Conservation (phyloP, 2,113 vertebrate species). For the Vulpes vulpes region DNA sequence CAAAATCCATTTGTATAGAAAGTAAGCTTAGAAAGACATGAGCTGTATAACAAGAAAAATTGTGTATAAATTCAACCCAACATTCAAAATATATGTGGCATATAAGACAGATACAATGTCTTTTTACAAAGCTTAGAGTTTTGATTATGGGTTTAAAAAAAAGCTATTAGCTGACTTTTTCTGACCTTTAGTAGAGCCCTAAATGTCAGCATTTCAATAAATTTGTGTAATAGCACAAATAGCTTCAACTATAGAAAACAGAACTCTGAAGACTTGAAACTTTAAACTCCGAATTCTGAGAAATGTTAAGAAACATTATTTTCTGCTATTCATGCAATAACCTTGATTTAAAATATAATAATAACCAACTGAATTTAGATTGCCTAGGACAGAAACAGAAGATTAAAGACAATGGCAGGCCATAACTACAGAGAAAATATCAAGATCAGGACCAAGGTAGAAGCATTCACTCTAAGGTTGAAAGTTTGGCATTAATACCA, state of each 20-base stretch:
- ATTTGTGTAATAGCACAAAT: background rate
- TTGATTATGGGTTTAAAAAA: background rate
- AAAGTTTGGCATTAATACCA: background rate
- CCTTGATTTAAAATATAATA: conserved; percentile 24
- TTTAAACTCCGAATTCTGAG: conserved; percentile 47
- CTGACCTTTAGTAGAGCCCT: background rate
- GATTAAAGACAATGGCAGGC: background rate
- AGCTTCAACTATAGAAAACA: background rate
- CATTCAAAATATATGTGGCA: background rate
- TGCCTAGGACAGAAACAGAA: background rate
- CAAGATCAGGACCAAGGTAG: background rate
- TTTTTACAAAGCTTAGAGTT: background rate
- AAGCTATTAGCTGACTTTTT: background rate
- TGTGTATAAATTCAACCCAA: conserved; percentile 5
- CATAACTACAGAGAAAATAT: background rate
- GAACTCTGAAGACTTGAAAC: background rate
- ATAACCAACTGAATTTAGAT: background rate
- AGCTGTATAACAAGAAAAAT: background rate
- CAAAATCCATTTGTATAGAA: background rate
- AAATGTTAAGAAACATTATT: conserved; percentile 38
- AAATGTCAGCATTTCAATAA: conserved; percentile 36
- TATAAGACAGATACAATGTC: background rate
- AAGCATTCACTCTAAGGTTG: background rate
- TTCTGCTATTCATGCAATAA: background rate
- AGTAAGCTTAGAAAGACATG: background rate